phyloP scores from a whole-genome alignment of 2,888 invertebrate genomes.

The Mactromeris polynyma region DNA sequence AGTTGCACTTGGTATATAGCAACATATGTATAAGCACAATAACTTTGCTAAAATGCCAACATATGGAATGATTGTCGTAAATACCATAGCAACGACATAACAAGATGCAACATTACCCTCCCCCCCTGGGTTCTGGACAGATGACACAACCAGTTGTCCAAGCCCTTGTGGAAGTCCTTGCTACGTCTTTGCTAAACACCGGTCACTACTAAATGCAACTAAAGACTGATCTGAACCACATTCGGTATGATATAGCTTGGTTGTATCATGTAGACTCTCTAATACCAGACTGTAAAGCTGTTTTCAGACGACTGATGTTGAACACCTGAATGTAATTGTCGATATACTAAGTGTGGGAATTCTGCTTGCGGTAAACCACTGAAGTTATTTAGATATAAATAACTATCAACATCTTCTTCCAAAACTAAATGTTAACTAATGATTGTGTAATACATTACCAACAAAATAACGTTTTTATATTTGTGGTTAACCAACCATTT shows the following conservation, averaged over 20 bases:
- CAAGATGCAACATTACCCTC: no score
- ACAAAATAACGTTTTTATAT: background rate
- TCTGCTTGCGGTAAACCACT: background rate
- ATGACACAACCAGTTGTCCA: no score
- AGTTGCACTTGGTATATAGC: no score
- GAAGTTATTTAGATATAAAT: slow-evolving; percentile 6
- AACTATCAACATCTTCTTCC: background rate
- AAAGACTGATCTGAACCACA: no score
- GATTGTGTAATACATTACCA: background rate
- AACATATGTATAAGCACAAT: no score
- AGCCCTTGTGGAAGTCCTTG: no score
- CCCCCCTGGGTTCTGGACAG: no score
- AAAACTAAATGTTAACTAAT: background rate
- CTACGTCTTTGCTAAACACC: no score
- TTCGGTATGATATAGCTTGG: background rate
- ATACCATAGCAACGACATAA: no score
- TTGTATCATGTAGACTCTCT: background rate
- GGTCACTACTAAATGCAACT: no score
- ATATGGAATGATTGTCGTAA: no score
- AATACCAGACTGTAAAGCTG: background rate
- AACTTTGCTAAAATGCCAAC: no score
- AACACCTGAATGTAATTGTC: slow-evolving; percentile 5
- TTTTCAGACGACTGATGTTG: background rate
- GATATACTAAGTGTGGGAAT: slow-evolving; percentile 14
- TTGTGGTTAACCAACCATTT: slow-evolving; percentile 8